Percentiles rank a stretch among this genome's conserved stretches.
Conservation (phyloP, 1,140 invertebrate genomes). For the Ephestia elutella region DNA sequence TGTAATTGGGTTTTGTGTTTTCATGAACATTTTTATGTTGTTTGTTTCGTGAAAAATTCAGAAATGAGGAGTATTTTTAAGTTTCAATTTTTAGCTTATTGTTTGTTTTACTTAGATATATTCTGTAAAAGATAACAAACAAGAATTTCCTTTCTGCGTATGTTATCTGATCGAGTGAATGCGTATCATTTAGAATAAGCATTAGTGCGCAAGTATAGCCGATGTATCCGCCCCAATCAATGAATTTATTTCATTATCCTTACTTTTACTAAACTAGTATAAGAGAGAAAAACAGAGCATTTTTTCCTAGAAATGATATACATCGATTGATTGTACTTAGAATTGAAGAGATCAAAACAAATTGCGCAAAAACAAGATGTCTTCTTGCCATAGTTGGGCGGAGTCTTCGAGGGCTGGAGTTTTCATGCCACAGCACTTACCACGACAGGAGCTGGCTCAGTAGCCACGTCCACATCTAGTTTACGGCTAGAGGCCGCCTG, state of each 20-base stretch:
- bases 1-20: no score
- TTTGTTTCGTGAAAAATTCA: no score
- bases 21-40: no score
- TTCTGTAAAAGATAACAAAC: no score
- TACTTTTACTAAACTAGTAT: background rate
- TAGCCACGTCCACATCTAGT: conserved; percentile 16
- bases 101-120: no score
- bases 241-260: background rate
- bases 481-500: conserved; percentile 17
- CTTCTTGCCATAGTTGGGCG: conserved; percentile 11
- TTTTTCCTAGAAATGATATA: background rate
- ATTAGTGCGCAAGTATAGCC: background rate
- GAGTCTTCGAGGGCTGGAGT: background rate
- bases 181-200: background rate
- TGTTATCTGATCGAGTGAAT: background rate
- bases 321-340: background rate
- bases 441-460: background rate
- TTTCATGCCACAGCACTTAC: background rate
- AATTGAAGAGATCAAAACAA: conserved; percentile 17
- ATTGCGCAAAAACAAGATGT: conserved; percentile 31
- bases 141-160: no score
- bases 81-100: no score
- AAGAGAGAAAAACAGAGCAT: background rate
- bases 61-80: no score
- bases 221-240: background rate